Evolutionary conservation across 1,140 invertebrate species (phyloP).

Genomic region (Piezodorus guildinii): DNA sequence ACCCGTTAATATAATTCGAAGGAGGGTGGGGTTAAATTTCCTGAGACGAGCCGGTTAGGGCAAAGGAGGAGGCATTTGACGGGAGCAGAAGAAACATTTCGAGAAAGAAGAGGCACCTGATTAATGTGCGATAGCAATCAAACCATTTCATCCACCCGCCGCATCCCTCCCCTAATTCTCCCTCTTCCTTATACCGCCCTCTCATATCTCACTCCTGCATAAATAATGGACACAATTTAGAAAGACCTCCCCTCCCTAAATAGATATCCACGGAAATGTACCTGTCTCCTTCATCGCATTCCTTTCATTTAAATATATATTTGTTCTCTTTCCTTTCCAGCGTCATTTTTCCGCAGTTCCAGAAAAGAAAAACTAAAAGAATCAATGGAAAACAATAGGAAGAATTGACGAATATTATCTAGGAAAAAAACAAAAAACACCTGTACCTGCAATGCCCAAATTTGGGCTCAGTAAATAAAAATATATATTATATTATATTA

Average conservation of each 20-base stretch:
- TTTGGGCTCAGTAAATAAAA: too few relatives aligned
- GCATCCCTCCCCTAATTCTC: not conserved
- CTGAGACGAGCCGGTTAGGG: too few relatives aligned
- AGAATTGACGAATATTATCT: too few relatives aligned
- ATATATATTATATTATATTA: too few relatives aligned
- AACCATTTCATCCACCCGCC: not conserved
- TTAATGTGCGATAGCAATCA: conserved; percentile 4
- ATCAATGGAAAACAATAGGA: too few relatives aligned
- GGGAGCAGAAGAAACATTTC: conserved; percentile 1
- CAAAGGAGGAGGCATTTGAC: too few relatives aligned
- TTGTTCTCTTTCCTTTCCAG: not conserved
- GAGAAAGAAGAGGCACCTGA: not conserved
- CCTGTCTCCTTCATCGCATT: conserved; percentile 5
- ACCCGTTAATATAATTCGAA: too few relatives aligned
- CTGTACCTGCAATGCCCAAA: too few relatives aligned
- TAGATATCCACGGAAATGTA: not conserved
- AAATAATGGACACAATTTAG: conserved; percentile 9
- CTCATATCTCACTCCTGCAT: conserved; percentile 4
- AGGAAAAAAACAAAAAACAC: too few relatives aligned
- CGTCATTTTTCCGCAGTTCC: too few relatives aligned
- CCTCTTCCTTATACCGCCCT: not conserved
- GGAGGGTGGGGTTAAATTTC: too few relatives aligned
- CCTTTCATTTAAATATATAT: conserved; percentile 8
- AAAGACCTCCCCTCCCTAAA: not conserved
- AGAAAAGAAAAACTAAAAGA: too few relatives aligned